Base-by-base conservation (phyloP, 92 coral and sea anemone species). In the Galaxea fascicularis region DNA sequence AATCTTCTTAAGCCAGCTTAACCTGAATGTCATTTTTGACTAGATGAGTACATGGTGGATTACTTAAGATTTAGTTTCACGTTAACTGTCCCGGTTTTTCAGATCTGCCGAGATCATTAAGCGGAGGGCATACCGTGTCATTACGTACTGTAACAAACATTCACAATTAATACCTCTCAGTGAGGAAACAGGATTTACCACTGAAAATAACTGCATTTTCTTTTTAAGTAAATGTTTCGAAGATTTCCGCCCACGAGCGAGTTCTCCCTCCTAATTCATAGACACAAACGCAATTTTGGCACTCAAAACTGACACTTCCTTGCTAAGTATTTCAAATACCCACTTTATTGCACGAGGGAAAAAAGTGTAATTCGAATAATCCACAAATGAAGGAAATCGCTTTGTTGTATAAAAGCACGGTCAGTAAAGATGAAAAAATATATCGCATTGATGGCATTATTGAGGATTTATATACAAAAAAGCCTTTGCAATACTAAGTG, bases 171-270 rank as follows among this genome's bases (percentile, higher is more conserved):
- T 63, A 30, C 28, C 46, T 26, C 27, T 78, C 47, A 65, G 29
- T 21, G n/a, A 35, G 2, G 6, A 28, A 52, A 64, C 74, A 78
- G 83, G 73, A 65, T 45, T 47, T 39, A 46, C 1, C 7, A 27
- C 0, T 29, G 18, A 11, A 45, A 49, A 78, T 47, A 78, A 65
- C 25, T 78, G 49, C 49, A 29, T 65, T 47, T 66, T 29, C 13
- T 78, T 64, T 78, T 21, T 73, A 78, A 78, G 73, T 22, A 29
- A 35, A 27, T 47, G 4, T 21, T 64, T n/a, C 59, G 56, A 26
- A 76, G 59, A 21, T 35, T 56, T 21, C 51, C 81, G 51, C 66
- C 41, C 46, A 28, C 47, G 28, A 65, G 47, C 28, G 60, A 59
- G 56, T 24, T 17, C 24, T 46, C 54, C 31, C 30, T 22, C 25